Evolutionary conservation across 2,113 vertebrate species (phyloP).

Genomic region (Sander vitreus): DNA sequence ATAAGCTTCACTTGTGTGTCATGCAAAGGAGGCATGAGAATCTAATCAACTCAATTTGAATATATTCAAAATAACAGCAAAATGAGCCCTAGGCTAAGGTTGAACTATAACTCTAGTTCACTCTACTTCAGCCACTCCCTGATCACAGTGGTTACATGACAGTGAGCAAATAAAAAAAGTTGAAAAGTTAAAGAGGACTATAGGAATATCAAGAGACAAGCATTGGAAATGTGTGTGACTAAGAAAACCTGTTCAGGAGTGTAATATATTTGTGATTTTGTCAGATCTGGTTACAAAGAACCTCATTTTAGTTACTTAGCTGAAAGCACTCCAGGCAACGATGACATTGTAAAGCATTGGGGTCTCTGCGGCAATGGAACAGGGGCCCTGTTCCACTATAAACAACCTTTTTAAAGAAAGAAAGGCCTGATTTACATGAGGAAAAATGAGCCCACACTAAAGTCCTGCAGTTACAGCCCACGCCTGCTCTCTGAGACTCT

Average conservation of each 20-base stretch:
- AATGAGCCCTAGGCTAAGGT: constrained; percentile 64
- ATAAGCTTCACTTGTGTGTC: constrained; percentile 33
- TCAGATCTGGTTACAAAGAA: constrained; percentile 20
- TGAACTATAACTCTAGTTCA: constrained; percentile 9
- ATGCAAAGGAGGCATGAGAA: constrained; percentile 68
- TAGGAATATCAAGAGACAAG: background rate
- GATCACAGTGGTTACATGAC: constrained; percentile 9
- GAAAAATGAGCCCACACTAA: constrained; percentile 38
- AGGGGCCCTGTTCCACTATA: constrained; percentile 50
- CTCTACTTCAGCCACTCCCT: constrained; percentile 44
- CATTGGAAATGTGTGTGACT: background rate
- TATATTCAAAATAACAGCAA: constrained; percentile 78
- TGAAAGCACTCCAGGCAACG: constrained; percentile 20
- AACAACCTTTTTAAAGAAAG: constrained; percentile 48
- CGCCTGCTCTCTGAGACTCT: constrained; percentile 23
- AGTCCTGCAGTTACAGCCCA: constrained; percentile 34
- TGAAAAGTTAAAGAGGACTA: background rate
- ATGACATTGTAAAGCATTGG: constrained; percentile 26
- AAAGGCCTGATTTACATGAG: constrained; percentile 44
- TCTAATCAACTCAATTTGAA: constrained; percentile 67
- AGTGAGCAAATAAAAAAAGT: constrained; percentile 12
- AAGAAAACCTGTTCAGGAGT: background rate
- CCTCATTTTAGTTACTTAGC: background rate
- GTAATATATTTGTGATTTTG: constrained; percentile 15
- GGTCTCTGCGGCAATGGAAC: constrained; percentile 39